phyloP scores from a whole-genome alignment of 1,140 invertebrate genomes.

The Drosophila arizonae region DNA sequence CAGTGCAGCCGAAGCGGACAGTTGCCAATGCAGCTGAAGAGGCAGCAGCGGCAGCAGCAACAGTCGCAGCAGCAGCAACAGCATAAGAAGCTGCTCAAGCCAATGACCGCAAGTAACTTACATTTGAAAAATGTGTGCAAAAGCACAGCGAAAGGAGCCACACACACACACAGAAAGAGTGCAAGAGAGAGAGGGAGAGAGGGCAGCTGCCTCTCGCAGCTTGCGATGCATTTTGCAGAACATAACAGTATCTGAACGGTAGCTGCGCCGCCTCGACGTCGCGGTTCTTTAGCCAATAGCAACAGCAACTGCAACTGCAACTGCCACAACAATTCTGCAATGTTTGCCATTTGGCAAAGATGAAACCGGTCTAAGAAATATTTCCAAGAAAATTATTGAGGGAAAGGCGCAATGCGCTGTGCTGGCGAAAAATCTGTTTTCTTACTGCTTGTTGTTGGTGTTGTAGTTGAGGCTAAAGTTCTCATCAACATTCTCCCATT shows the following conservation, averaged over 20 bases:
- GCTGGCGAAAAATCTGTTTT: constrained; percentile 42
- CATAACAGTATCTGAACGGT: constrained; percentile 75
- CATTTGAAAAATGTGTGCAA: constrained; percentile 83
- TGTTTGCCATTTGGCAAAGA: constrained; percentile 59
- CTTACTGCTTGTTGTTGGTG: constrained; percentile 14
- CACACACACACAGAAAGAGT: constrained; percentile 20
- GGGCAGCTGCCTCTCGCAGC: constrained; percentile 29
- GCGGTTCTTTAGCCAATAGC: constrained; percentile 59
- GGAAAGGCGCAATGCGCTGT: constrained; percentile 63
- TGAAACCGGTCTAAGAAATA: constrained; percentile 80
- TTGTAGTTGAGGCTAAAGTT: constrained; percentile 54
- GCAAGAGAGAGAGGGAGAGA: constrained; percentile 18
- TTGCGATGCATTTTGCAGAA: constrained; percentile 69
- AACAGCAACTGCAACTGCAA: constrained; percentile 2
- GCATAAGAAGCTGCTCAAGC: constrained; percentile 68
- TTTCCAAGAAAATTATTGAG: constrained; percentile 81
- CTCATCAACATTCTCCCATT: constrained; percentile 64
- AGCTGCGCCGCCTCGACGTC: constrained; percentile 48
- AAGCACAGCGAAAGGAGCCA: constrained; percentile 79
- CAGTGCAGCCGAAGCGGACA: constrained; percentile 21
- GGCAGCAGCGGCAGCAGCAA: constrained; percentile 23
- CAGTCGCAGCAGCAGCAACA: constrained; percentile 11
- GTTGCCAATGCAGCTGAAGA: constrained; percentile 42
- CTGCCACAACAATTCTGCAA: constrained; percentile 45
- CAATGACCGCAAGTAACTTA: constrained; percentile 83